Conservation (phyloP, 2,888 invertebrate species). For the Cantharis rustica region DNA sequence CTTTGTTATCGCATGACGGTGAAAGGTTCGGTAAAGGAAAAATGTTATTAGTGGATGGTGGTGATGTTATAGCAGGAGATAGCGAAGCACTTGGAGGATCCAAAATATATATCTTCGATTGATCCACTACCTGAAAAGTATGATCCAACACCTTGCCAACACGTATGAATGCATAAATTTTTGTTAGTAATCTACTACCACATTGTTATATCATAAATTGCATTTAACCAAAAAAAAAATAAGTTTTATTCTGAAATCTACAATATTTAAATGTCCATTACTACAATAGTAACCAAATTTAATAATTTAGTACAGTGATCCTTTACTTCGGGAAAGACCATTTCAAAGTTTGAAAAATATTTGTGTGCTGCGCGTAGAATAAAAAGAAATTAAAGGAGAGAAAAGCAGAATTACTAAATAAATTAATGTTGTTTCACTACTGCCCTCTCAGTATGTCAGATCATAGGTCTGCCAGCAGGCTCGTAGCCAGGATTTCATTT, state of each 20-base stretch:
- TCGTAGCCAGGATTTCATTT: no score
- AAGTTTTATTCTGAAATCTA: no score
- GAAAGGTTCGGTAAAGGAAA: not conserved
- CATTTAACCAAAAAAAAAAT: not conserved
- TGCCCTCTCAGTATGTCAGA: no score
- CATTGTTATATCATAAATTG: not conserved
- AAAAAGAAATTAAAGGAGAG: not conserved
- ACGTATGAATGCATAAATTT: not conserved
- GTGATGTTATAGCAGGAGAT: conserved; percentile 6
- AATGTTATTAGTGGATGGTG: conserved; percentile 7
- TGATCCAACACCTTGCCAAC: conserved; percentile 51
- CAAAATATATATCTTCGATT: conserved; percentile 69
- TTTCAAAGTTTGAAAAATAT: not conserved
- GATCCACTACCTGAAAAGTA: conserved; percentile 74
- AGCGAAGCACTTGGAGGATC: conserved; percentile 65
- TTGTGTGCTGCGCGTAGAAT: not conserved
- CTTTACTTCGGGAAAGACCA: no score
- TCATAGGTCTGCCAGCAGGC: no score
- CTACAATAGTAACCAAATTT: no score
- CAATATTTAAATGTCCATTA: no score
- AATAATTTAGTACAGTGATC: no score
- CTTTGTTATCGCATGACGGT: not conserved
- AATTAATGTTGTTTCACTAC: no score
- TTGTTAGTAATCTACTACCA: not conserved
- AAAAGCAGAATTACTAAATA: no score